Evolutionary conservation across 2,113 vertebrate genomes (phyloP).

Genomic region (Phalacrocorax brasilianus): DNA sequence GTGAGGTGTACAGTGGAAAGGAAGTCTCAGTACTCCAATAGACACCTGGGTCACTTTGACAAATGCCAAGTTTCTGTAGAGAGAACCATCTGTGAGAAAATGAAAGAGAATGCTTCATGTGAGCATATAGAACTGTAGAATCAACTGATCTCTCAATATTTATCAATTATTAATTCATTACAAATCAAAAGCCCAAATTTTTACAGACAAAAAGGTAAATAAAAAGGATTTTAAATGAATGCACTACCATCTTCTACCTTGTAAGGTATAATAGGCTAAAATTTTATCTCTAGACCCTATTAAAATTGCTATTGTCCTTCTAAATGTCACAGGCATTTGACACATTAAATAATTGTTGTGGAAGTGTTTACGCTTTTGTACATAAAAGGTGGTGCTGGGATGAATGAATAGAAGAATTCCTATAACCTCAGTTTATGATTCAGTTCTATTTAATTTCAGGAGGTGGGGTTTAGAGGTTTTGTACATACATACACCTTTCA

Average conservation of each 20-base stretch:
- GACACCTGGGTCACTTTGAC: not conserved
- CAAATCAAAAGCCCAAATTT: not conserved
- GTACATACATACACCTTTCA: not conserved
- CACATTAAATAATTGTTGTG: not conserved
- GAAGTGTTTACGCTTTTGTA: slow-evolving; percentile 6
- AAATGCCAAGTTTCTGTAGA: not conserved
- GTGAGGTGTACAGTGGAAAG: not conserved
- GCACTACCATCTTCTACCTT: not conserved
- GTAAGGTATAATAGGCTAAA: not conserved
- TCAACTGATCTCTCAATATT: not conserved
- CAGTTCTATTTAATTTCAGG: not conserved
- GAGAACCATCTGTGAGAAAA: not conserved
- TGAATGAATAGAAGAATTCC: not conserved
- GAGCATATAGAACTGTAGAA: not conserved
- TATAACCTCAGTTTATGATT: not conserved
- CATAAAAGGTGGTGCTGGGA: slow-evolving; percentile 15
- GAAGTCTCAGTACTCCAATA: not conserved
- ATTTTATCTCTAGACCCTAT: not conserved
- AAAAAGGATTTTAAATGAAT: not conserved
- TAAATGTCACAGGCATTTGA: not conserved
- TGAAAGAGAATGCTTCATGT: not conserved
- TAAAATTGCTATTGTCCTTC: not conserved
- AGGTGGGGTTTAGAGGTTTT: not conserved
- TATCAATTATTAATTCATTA: not conserved
- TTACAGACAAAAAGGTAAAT: not conserved